phyloP scores from a whole-genome alignment of 2,113 vertebrate species.

The Aythya baeri region DNA sequence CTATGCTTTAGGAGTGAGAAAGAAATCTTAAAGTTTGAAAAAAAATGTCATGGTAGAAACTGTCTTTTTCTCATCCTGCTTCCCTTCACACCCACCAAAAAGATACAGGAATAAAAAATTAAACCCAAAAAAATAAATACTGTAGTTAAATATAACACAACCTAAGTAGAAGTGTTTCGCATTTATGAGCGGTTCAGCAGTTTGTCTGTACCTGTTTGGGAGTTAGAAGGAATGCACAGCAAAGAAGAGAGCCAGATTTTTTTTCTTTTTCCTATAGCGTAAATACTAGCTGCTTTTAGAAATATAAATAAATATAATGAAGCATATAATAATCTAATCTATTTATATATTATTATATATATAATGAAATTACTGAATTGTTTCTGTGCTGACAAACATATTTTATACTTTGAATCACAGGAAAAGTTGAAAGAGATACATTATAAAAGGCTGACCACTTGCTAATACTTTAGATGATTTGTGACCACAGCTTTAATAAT shows the following conservation, averaged over 20 bases:
- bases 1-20: neutral
- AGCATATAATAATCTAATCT: too few relatives aligned
- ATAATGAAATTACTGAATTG: neutral
- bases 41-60: neutral
- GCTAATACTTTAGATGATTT: neutral
- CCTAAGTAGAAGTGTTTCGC: neutral
- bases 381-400: neutral
- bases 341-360: too few relatives aligned
- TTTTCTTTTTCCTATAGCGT: neutral
- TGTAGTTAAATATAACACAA: neutral
- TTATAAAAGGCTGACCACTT: accelerated
- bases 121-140: neutral
- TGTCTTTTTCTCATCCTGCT: neutral
- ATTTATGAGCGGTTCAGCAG: neutral
- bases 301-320: neutral
- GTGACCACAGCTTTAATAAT: neutral
- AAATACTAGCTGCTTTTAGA: neutral
- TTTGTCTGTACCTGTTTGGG: neutral
- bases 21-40: neutral
- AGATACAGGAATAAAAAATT: neutral
- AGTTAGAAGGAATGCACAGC: neutral
- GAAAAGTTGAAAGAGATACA: neutral
- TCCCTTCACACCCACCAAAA: neutral
- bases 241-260: neutral
- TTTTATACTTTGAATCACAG: neutral